Conservation (phyloP, 2,113 vertebrate species). For the Campylomormyrus tamandua region DNA sequence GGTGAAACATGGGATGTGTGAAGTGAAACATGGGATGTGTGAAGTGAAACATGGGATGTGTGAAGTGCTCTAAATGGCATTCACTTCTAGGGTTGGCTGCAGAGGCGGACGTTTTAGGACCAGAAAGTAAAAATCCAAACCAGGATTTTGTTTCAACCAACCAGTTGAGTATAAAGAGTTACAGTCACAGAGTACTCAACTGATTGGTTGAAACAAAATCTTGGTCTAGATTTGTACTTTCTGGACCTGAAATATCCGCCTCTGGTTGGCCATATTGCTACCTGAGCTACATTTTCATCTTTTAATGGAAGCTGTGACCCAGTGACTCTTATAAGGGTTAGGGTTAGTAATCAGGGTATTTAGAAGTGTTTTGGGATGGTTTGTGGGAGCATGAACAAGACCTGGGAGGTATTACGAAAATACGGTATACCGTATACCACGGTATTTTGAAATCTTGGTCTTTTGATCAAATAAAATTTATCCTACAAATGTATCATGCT, state of each 20-base stretch:
- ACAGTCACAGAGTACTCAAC: too few relatives aligned
- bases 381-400: background rate
- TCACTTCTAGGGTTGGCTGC: background rate
- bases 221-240: too few relatives aligned
- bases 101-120: too few relatives aligned
- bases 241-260: too few relatives aligned
- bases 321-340: background rate
- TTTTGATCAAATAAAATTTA: background rate
- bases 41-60: background rate
- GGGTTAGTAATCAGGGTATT: background rate
- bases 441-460: background rate
- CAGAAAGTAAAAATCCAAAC: too few relatives aligned
- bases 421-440: background rate
- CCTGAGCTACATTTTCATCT: background rate
- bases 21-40: background rate
- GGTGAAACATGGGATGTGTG: background rate
- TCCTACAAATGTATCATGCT: background rate
- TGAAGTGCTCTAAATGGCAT: background rate
- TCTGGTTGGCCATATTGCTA: background rate
- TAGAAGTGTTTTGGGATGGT: background rate
- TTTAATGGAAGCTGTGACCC: background rate
- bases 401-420: background rate
- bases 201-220: too few relatives aligned
- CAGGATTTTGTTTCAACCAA: too few relatives aligned
- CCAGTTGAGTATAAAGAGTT: too few relatives aligned